Base-by-base conservation (phyloP, 1,140 invertebrate genomes). In the Halictus rubicundus region DNA sequence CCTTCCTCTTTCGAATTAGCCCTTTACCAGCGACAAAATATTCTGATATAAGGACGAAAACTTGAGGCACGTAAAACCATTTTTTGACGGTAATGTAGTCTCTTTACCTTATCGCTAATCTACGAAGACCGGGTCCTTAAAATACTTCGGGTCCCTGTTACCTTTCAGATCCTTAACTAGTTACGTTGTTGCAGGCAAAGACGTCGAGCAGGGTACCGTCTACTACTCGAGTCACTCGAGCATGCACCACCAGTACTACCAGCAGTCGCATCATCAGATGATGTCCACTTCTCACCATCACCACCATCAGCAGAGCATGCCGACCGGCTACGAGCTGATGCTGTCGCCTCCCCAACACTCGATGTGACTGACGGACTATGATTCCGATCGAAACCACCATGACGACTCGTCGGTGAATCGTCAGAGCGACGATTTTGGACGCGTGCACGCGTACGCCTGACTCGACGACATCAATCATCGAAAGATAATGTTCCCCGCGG, bases 171-270 rank as follows among this genome's bases (percentile, higher is more conserved):
- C 42, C 14, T 12, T 46, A 46, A 46, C 42, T 10, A 46, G 2
- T 14, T 12, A 2, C 19, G 9, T 32, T 0, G 16, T 81, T 71
- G 23, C 39, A 93, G 92, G 88, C 9, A 93, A 93, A 87, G 92
- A 93, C 57, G 72, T 90, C 23, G 92, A 93, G 27, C 92, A 91
- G 68, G 89, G 71, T n/a, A 70, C 90, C 23, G 88, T 93, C 9
- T 93, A 93, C 32, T 93, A 93, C 60, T 88, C 92, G 23, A 88
- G 89, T 42, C 92, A 93, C 61, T 85, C 91, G n/a, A 91, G 90
- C 65, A 91, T 93, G 83, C 92, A 92, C 63, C 91, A 92, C 82
- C 92, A 93, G 80, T 92, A 93, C 85, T 93, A 93, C 66, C 90
- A 92, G 49, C 92, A 91, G 52, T 90, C 80, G 9, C 92, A 93